A percentile compares a stretch with the other conserved stretches of the same genome.
These are phyloP conservation scores for Drosophila merina DNA, from an alignment of 2,888 invertebrate genomes.

Conservation along the genomic window DNA sequence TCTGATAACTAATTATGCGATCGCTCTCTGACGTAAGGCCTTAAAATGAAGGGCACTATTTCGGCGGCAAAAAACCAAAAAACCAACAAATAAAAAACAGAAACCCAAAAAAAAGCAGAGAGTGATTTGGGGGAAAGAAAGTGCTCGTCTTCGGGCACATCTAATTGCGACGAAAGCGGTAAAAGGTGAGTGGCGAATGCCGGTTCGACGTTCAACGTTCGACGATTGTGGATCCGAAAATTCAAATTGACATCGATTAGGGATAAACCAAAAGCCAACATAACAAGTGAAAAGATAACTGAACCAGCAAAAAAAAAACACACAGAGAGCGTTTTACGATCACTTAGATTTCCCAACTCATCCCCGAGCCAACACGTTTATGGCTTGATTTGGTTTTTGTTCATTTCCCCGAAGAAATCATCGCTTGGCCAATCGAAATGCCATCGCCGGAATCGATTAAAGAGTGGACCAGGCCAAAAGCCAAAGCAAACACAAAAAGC, in stretches of 20 bases:
- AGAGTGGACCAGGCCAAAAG: constrained; percentile 26
- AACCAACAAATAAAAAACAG: not conserved
- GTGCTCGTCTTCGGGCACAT: constrained; percentile 45
- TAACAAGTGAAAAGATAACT: constrained; percentile 36
- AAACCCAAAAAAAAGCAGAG: not conserved
- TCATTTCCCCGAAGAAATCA: constrained; percentile 32
- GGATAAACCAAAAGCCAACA: constrained; percentile 23
- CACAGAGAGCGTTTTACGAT: constrained; percentile 5
- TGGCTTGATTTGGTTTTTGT: constrained; percentile 6
- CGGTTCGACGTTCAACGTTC: not conserved
- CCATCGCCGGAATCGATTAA: constrained; percentile 33
- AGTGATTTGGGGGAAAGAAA: constrained; percentile 42
- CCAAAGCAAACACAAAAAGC: not conserved
- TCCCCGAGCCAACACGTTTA: not conserved
- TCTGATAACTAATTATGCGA: constrained; percentile 68
- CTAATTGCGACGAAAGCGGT: constrained; percentile 57
- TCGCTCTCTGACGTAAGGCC: constrained; percentile 32
- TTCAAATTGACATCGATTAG: constrained; percentile 31
- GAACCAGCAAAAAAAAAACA: not conserved
- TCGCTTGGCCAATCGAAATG: constrained; percentile 21
- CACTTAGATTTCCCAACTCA: constrained; percentile 28
- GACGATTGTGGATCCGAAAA: constrained; percentile 14
- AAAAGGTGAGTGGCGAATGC: constrained; percentile 40
- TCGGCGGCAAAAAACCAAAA: not conserved
- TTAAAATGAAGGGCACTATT: constrained; percentile 60